Evolutionary conservation across 2,797 vertebrate species (phyloP).

Genomic region (Trematomus bernacchii): DNA sequence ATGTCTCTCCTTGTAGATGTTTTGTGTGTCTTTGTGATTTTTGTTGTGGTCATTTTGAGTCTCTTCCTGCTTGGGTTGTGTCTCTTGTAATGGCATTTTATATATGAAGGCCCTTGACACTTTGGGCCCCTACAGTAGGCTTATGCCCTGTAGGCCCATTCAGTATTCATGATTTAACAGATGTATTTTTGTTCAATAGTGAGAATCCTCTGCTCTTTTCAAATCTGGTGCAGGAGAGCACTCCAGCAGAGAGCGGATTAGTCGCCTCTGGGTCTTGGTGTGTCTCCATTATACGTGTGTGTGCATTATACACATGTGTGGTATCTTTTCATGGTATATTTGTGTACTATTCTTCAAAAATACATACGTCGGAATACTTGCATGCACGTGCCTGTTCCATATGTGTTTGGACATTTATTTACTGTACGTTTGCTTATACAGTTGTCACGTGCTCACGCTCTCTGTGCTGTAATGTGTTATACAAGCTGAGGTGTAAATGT

Average conservation of each 20-base stretch:
- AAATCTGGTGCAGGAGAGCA: conserved; percentile 30
- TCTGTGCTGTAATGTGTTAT: conserved; percentile 26
- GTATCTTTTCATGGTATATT: conserved; percentile 5
- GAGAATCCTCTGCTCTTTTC: conserved; percentile 22
- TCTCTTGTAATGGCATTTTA: too few relatives aligned
- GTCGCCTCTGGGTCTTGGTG: neutral
- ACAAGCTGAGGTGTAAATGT: conserved; percentile 51
- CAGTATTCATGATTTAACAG: neutral
- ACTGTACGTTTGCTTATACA: neutral
- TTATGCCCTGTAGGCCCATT: too few relatives aligned
- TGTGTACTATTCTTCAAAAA: conserved; percentile 7
- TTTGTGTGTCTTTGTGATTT: too few relatives aligned
- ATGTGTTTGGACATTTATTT: neutral
- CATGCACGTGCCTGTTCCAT: conserved; percentile 11
- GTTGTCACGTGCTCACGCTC: conserved; percentile 7
- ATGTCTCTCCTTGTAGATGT: too few relatives aligned
- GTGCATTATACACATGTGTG: neutral
- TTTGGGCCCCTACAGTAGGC: too few relatives aligned
- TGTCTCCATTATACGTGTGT: neutral
- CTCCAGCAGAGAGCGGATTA: conserved; percentile 44
- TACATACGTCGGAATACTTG: neutral
- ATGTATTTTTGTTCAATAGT: conserved; percentile 32
- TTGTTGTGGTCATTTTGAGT: too few relatives aligned
- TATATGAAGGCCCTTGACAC: too few relatives aligned
- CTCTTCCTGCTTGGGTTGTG: too few relatives aligned